A percentile compares a stretch with the other conserved stretches of the same genome.
Conservation (phyloP, 2,797 vertebrate species). For the Lerista edwardsae region DNA sequence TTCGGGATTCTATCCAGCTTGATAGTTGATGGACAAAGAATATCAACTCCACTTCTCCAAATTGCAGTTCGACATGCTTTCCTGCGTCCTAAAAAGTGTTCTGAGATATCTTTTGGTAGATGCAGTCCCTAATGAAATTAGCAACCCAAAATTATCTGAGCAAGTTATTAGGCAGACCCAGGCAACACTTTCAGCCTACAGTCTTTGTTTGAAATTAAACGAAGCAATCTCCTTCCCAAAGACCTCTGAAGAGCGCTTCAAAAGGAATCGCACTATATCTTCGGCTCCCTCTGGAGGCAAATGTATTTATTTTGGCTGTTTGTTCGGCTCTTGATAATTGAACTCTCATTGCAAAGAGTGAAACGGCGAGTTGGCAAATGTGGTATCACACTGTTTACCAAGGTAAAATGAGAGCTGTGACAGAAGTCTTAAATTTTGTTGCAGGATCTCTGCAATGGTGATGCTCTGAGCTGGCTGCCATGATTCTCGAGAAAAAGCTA, state of each 20-base stretch:
- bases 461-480: rapidly evolving
- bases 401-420: background rate
- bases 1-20: slow-evolving; percentile 47
- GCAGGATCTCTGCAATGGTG: rapidly evolving
- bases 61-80: slow-evolving; percentile 43
- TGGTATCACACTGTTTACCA: slow-evolving; percentile 15
- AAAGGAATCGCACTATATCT: background rate
- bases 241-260: background rate
- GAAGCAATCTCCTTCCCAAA: slow-evolving; percentile 11
- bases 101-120: background rate
- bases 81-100: slow-evolving; percentile 4
- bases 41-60: background rate
- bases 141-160: slow-evolving; percentile 55
- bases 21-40: slow-evolving; percentile 31
- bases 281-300: slow-evolving; percentile 25
- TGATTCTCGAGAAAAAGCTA: background rate
- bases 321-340: slow-evolving; percentile 14
- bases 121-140: slow-evolving; percentile 55
- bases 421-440: slow-evolving; percentile 20
- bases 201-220: slow-evolving; percentile 49
- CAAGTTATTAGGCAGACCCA: background rate
- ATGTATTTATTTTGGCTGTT: background rate
- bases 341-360: slow-evolving; percentile 1
- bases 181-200: slow-evolving; percentile 29
- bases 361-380: slow-evolving; percentile 13